These are phyloP conservation scores for Syrphus vitripennis DNA, from an alignment of 2,888 invertebrate genomes.

Conservation along the genomic window DNA sequence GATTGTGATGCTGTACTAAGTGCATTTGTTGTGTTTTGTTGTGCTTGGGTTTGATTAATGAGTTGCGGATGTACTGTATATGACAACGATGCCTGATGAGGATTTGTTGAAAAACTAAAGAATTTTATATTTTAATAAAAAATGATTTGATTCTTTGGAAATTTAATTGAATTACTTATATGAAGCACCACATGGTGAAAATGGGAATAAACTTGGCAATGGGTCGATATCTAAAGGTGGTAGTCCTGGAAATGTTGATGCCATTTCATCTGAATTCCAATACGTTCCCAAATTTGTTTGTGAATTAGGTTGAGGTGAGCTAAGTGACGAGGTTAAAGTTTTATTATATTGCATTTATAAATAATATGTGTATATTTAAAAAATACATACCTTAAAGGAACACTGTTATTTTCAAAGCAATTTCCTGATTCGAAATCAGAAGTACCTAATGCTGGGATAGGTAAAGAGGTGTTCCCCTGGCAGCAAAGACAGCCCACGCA, in stretches of 20 bases:
- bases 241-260: slow-evolving; percentile 90
- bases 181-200: slow-evolving; percentile 89
- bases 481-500: slow-evolving; percentile 81
- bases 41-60: slow-evolving; percentile 74
- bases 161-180: slow-evolving; percentile 85
- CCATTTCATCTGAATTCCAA: slow-evolving; percentile 88
- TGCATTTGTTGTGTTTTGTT: slow-evolving; percentile 75
- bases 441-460: slow-evolving; percentile 79
- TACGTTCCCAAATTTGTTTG: slow-evolving; percentile 78
- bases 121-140: not conserved
- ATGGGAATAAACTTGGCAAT: slow-evolving; percentile 91
- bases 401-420: slow-evolving; percentile 78
- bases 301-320: slow-evolving; percentile 73
- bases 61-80: slow-evolving; percentile 84
- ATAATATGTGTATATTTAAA: too few species aligned
- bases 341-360: too few species aligned
- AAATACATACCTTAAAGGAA: slow-evolving; percentile 49
- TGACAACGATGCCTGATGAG: slow-evolving; percentile 82
- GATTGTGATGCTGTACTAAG: slow-evolving; percentile 72
- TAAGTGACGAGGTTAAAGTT: too few species aligned
- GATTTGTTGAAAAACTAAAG: slow-evolving; percentile 78
- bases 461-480: slow-evolving; percentile 80
- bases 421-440: slow-evolving; percentile 81
- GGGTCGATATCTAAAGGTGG: slow-evolving; percentile 93
- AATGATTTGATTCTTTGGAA: not conserved